phyloP scores from a whole-genome alignment of 2,797 vertebrate species.

The Forpus xanthops region DNA sequence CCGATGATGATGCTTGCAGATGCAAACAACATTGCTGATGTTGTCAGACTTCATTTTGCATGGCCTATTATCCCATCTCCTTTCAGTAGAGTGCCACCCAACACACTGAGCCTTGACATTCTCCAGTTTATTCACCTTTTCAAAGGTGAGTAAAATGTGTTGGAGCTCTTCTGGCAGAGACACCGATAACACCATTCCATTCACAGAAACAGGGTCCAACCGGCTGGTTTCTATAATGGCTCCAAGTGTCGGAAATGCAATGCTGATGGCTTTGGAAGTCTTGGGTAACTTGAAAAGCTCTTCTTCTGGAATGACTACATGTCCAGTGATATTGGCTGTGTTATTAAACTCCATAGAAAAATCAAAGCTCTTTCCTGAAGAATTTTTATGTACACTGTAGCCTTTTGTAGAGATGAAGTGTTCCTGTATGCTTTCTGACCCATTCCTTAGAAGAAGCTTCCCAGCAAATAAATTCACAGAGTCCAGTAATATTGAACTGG shows the following conservation, averaged over 20 bases:
- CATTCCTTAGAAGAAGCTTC: slow-evolving; percentile 22
- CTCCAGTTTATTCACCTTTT: slow-evolving; percentile 59
- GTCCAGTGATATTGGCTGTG: slow-evolving; percentile 10
- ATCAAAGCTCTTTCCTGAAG: slow-evolving; percentile 39
- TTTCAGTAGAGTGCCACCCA: slow-evolving; percentile 61
- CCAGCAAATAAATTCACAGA: slow-evolving; percentile 69
- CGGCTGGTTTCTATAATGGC: slow-evolving; percentile 41
- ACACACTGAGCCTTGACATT: slow-evolving; percentile 35
- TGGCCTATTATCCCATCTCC: slow-evolving; percentile 39
- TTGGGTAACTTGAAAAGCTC: slow-evolving; percentile 38
- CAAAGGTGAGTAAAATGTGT: slow-evolving; percentile 54
- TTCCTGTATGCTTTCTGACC: slow-evolving; percentile 46
- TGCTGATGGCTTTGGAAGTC: slow-evolving; percentile 45
- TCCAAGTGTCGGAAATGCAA: slow-evolving; percentile 66
- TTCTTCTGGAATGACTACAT: slow-evolving; percentile 47
- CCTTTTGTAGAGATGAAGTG: slow-evolving; percentile 70
- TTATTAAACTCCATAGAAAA: slow-evolving; percentile 36
- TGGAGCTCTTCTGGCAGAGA: slow-evolving; percentile 50
- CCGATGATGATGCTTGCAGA: slow-evolving; percentile 34
- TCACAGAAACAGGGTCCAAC: neutral
- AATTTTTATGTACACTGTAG: slow-evolving; percentile 22
- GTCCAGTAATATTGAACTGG: slow-evolving; percentile 56
- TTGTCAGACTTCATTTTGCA: neutral
- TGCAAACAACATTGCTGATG: slow-evolving; percentile 12
- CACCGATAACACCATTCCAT: slow-evolving; percentile 65